These are phyloP conservation scores for Ptilorrhoa leucosticta DNA, from an alignment of 2,113 vertebrate genomes.

Conservation along the genomic window DNA sequence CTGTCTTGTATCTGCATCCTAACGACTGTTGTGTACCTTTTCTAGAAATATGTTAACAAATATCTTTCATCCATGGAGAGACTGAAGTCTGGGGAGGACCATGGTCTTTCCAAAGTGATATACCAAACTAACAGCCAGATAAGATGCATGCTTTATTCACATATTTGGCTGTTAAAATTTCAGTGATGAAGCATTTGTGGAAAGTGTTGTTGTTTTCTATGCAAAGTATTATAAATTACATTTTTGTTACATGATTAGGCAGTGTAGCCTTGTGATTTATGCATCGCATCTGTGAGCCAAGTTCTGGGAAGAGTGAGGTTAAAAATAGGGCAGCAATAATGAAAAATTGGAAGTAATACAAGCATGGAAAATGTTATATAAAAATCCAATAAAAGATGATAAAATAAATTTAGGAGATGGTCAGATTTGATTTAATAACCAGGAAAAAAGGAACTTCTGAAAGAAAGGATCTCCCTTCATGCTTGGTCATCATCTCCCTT, in stretches of 20 bases:
- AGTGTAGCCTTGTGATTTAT: slow-evolving; percentile 32
- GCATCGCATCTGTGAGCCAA: not conserved
- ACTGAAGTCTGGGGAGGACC: not conserved
- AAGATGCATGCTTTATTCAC: not conserved
- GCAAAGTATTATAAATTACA: not conserved
- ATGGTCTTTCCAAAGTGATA: not conserved
- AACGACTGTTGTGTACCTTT: rapidly evolving
- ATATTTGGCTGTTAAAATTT: not conserved
- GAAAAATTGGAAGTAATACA: not conserved
- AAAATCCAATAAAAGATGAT: not conserved
- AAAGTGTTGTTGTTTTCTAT: not conserved
- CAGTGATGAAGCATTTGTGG: not conserved
- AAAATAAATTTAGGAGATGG: not conserved
- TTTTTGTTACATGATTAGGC: slow-evolving; percentile 14
- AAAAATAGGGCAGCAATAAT: slow-evolving; percentile 34
- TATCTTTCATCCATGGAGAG: not conserved
- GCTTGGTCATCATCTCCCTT: not conserved
- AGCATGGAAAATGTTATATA: not conserved
- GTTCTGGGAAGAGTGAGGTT: slow-evolving; percentile 38
- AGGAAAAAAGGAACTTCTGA: not conserved
- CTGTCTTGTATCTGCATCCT: not conserved
- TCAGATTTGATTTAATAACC: not conserved
- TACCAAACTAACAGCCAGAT: not conserved
- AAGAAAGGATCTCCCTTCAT: not conserved
- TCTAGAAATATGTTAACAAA: not conserved